Conservation (phyloP, 2,797 vertebrate genomes). For the Nannoperca australis region DNA sequence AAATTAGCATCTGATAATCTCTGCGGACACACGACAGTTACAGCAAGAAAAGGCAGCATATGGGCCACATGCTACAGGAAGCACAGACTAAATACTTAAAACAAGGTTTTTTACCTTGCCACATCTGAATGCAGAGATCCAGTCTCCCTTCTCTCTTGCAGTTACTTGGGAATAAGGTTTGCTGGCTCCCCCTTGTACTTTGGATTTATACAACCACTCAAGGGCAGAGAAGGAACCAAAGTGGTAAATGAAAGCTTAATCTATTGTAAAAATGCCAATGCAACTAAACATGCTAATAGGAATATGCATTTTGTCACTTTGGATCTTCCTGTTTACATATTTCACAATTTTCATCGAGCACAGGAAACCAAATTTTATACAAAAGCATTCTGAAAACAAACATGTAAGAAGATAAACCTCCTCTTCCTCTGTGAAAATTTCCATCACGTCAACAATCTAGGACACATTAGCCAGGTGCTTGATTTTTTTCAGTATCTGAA, state of each 20-base stretch:
- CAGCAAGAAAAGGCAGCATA: not conserved
- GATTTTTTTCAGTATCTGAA: not conserved
- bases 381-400: not conserved
- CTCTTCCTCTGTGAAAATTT: not conserved
- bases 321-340: not conserved
- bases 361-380: not conserved
- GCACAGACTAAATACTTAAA: not conserved
- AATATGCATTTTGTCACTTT: not conserved
- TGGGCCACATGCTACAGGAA: slow-evolving; percentile 4
- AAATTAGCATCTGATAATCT: slow-evolving; percentile 42
- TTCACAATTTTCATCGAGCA: not conserved
- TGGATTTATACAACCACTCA: not conserved
- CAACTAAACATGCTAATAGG: not conserved
- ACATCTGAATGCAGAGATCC: not conserved
- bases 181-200: not conserved
- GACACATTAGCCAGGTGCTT: not conserved
- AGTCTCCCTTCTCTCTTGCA: not conserved
- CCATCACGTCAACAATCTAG: not conserved
- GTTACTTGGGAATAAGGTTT: not conserved
- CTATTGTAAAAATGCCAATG: not conserved
- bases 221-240: not conserved
- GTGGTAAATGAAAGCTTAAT: not conserved
- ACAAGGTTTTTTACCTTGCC: not conserved
- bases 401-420: not conserved
- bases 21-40: slow-evolving; percentile 24